Evolutionary conservation across 1,140 invertebrate genomes (phyloP), one percentile per base, ranked within the genome.

Genomic region (Adoxophyes honmai): DNA sequence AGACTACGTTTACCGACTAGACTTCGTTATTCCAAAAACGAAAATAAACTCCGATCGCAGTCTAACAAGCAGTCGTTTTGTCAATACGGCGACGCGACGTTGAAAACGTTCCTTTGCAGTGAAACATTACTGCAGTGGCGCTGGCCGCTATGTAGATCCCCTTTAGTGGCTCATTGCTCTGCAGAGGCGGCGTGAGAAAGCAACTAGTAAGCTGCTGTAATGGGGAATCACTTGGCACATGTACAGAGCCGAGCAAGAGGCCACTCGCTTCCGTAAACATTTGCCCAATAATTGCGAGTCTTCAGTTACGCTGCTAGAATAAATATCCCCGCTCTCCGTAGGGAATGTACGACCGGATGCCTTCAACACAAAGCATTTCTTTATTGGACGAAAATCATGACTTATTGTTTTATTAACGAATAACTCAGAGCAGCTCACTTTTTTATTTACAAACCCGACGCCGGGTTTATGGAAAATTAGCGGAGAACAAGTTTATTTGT

Each of bases 281-380:
- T 87, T 83, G 68, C 71, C 81, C 82, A 81, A 86, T 86, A 84
- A 87, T 87, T 87, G 81, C 73, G 71, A 76, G 72, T 81, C 73
- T 70, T 73, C 71, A 71, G 80, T 78, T 79, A 85, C 80, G 80
- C 70, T 74, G 57, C 68, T 67, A 60, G 79, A 85, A 85, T 85
- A 86, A 83, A 82, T 82, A 85, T 82, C 77, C 73, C 59, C 62
- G 52, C 62, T 64, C 54, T 65, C 64, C 72, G 71, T 69, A 34
- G 69, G 67, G 73, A 78, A 75, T 64, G 67, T 28, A 66, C 69
- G 73, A 63, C 68, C 62, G 52, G 14, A 72, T 79, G 73, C 75
- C 70, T 77, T 75, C 76, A 73, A 77, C 77, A 80, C 68, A 64
- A 68, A 76, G 75, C 75, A 80, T 82, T 81, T 82, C 74, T 78